A percentile compares a stretch with the other conserved stretches of the same genome.
Evolutionary conservation across 2,113 vertebrate species (phyloP).

Genomic region (Eptatretus burgeri): DNA sequence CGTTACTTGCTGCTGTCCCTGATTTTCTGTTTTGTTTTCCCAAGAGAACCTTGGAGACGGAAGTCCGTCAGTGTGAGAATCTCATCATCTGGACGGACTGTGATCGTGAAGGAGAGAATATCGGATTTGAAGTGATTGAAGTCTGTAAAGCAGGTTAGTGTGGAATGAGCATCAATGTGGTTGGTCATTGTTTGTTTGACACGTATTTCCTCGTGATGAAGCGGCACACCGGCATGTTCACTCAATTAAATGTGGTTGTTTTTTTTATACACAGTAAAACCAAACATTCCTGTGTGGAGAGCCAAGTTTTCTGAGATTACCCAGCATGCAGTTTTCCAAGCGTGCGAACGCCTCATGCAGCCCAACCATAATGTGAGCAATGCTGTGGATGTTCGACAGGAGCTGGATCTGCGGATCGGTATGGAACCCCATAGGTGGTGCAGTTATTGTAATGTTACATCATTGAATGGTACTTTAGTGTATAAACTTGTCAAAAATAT

Average conservation of each 20-base stretch:
- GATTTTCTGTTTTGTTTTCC: background rate
- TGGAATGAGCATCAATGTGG: background rate
- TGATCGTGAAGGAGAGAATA: slow-evolving; percentile 87
- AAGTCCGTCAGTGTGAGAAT: slow-evolving; percentile 44
- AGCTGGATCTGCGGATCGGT: slow-evolving; percentile 83
- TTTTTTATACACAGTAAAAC: slow-evolving; percentile 27
- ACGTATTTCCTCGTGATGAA: background rate
- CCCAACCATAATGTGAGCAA: slow-evolving; percentile 41
- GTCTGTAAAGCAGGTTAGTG: slow-evolving; percentile 69
- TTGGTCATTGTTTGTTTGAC: background rate
- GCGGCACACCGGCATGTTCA: fast-evolving
- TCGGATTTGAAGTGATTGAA: slow-evolving; percentile 68
- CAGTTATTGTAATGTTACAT: background rate
- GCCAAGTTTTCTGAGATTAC: slow-evolving; percentile 94
- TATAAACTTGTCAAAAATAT: background rate
- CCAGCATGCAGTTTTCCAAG: slow-evolving; percentile 29
- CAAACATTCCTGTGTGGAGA: slow-evolving; percentile 39
- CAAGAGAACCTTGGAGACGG: slow-evolving; percentile 53
- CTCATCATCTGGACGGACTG: slow-evolving; percentile 91
- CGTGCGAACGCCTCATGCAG: slow-evolving; percentile 44
- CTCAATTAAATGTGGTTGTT: background rate
- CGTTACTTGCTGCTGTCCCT: too few relatives aligned
- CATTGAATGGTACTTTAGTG: background rate
- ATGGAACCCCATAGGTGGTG: background rate
- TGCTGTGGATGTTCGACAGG: slow-evolving; percentile 64